phyloP scores from a whole-genome alignment of 1,140 invertebrate genomes.

The Homarus americanus region DNA sequence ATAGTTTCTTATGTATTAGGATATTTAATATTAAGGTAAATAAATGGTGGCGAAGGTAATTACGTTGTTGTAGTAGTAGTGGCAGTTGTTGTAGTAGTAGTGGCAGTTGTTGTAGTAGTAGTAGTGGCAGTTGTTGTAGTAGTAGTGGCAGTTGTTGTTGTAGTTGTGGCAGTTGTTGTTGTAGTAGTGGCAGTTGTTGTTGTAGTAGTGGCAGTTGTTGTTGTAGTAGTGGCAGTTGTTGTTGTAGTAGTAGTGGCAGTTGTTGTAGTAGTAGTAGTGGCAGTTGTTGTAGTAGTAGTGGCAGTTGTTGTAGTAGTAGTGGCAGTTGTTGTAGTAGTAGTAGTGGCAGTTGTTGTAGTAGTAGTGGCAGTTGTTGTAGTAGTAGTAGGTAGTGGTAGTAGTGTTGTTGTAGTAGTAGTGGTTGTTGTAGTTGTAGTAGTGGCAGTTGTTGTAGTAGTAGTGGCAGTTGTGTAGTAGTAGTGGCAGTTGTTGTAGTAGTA shows the following conservation, averaged over 20 bases:
- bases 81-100: background rate
- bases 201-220: background rate
- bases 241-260: background rate
- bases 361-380: background rate
- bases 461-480: background rate
- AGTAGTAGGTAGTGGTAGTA: background rate
- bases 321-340: background rate
- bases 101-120: background rate
- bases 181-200: background rate
- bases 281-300: background rate
- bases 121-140: background rate
- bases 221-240: background rate
- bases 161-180: background rate
- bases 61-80: background rate
- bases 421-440: background rate
- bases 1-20: too few relatives aligned
- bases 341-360: background rate
- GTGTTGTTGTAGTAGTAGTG: background rate
- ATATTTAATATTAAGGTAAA: too few relatives aligned
- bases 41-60: background rate
- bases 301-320: background rate
- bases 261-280: background rate
- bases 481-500: background rate
- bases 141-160: background rate
- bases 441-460: background rate